A percentile compares a stretch with the other conserved stretches of the same genome.
phyloP scores from a whole-genome alignment of 2,113 vertebrate genomes.

The Acanthisitta chloris region DNA sequence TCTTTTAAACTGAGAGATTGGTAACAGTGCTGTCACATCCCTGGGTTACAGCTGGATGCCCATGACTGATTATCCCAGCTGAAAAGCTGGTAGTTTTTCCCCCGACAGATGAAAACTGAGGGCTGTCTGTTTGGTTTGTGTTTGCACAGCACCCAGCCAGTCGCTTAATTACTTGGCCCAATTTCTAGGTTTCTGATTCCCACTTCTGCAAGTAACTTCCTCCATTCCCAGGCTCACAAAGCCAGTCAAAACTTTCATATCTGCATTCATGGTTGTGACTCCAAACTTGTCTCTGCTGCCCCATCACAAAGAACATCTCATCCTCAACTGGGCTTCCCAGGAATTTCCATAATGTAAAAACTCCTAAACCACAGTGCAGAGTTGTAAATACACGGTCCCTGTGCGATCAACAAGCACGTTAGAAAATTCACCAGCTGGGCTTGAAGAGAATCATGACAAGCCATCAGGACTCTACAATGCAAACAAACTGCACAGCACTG shows the following conservation, averaged over 20 bases:
- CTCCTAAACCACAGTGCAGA: not conserved
- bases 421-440: not conserved
- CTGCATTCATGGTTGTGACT: not conserved
- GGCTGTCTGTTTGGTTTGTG: not conserved
- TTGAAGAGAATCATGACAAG: not conserved
- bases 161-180: not conserved
- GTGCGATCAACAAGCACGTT: not conserved
- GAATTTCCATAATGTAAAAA: not conserved
- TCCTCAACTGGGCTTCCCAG: not conserved
- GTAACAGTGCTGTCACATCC: not conserved
- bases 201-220: conserved; percentile 56
- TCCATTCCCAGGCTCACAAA: conserved; percentile 16
- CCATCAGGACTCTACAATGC: not conserved
- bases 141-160: not conserved
- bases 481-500: not conserved
- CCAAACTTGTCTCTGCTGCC: not conserved
- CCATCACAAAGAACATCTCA: not conserved
- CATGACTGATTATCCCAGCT: not conserved
- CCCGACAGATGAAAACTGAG: not conserved
- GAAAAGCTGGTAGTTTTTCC: not conserved
- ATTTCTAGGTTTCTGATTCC: not conserved
- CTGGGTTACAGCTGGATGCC: not conserved
- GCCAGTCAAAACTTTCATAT: not conserved
- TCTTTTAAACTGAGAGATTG: not conserved
- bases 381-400: not conserved